Evolutionary conservation across 2,797 vertebrate genomes (phyloP), one percentile per base, ranked within the genome.

Genomic region (Coendou prehensilis): DNA sequence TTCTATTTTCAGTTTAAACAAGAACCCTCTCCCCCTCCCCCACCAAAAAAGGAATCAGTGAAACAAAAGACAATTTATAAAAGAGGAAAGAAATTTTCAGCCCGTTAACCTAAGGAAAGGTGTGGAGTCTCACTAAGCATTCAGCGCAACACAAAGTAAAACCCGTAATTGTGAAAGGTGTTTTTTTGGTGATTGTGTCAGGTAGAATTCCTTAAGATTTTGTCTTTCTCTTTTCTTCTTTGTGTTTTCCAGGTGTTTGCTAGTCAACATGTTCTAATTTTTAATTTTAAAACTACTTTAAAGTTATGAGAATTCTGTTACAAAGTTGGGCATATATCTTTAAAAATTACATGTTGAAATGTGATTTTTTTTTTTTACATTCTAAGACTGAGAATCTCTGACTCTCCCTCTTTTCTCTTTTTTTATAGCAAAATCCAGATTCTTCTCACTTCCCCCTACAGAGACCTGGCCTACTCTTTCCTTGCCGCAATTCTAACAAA

Each of bases 1-100:
- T 11, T 78, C 41, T 73, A 50, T 76, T 91, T 91, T 91, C 86
- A 52, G n/a, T 85, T 85, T 92, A 56, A 94, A 91, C 33, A 81
- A 94, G 41, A 96, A 73, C 78, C 1, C 33, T 37, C 52, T 7
- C 14, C 18, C 23, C 45, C 2, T 14, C 14, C 28, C 45, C 45
- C 13, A 7, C 23, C 41, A 75, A 75, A 47, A 47, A 71, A 64
- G 61, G 64, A 18, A 13, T 6, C 30, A 63, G 83, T 82, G 18
- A 50, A 85, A 93, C 87, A 87, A 85, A 93, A 87, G 45, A 10
- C 30, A 90, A 87, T 59, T 93, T 73, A 69, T 37, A 26, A 87
- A 76, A 69, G 37, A 85, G 71, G 54, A 93, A 81, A 22, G 2
- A 73, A 78, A 80, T 67, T 63, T 76, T 28, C 26, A 50, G 20